Base-by-base conservation (phyloP, 1,140 invertebrate species). In the Heliconius congener region DNA sequence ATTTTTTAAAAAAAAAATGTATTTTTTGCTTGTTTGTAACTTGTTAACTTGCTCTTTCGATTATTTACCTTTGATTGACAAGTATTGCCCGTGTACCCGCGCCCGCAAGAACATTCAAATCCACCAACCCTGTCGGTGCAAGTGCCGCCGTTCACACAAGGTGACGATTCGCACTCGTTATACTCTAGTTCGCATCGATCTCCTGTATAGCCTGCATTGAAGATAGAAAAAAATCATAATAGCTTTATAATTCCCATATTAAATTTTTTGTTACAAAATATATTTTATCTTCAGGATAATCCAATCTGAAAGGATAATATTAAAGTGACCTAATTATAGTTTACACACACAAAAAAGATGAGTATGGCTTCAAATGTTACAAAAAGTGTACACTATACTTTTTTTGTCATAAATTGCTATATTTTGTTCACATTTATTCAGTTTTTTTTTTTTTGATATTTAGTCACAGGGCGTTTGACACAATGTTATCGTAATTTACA, bases 111-210 rank as follows among this genome's bases (percentile, higher is more conserved):
- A 91, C 98, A 98, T 70, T 96, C 96, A 95, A 97, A 98, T 78
- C 96, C 96, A 87, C 97, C 97, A 77, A 96, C 95, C 85, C 96
- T 95, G 83, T 98, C 96, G 77, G 96, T 96, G 92, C 98, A 98
- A 18, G 96, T 96, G 76, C 97, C 98, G 30, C 97, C 97, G 92
- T 98, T 98, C 76, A 96, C 94, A 94, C 98, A 99, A 8, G 98
- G 98, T 78, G 96, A 96, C 39, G 97, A 97, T 95, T 98, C 98
- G 92, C 99, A 99, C 83, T 98, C 98, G 95, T 98, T 98, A 83
- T 97, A 96, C 83, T 96, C 96, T 81, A 97, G 95, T 85, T 98
- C 96, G 93, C 98, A 99, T 73, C 96, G 95, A 18, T 96, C 95
- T 19, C 98, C 98, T 57, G 95, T 96, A 88, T 96, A 98, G 96